These are phyloP conservation scores for Xiphophorus hellerii DNA, from an alignment of 2,113 vertebrate genomes.

Conservation along the genomic window DNA sequence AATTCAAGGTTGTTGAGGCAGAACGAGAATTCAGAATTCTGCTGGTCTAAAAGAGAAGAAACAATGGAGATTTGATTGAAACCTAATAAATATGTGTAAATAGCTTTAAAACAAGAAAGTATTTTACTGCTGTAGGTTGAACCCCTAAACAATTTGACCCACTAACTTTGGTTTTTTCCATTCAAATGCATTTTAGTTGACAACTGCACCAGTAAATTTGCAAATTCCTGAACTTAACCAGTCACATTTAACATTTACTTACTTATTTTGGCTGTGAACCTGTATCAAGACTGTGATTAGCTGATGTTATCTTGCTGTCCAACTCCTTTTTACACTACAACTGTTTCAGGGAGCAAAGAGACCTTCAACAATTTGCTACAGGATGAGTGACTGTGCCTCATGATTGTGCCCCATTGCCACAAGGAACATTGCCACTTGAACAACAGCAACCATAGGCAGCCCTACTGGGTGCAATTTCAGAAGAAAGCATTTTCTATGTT, in stretches of 20 bases:
- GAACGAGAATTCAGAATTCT: not conserved
- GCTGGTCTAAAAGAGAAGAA: not conserved
- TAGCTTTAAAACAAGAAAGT: too few species aligned
- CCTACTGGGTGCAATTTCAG: not conserved
- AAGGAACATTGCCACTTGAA: not conserved
- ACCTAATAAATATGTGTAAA: not conserved
- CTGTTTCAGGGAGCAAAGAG: not conserved
- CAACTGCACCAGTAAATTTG: too few species aligned
- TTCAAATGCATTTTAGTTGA: too few species aligned
- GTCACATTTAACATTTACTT: too few species aligned
- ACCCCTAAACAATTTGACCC: too few species aligned
- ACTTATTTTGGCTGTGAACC: too few species aligned
- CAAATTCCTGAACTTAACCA: too few species aligned
- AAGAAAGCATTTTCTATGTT: not conserved
- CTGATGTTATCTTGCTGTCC: too few species aligned
- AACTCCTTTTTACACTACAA: not conserved
- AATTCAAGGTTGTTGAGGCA: slow-evolving; percentile 1
- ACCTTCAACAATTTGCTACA: not conserved
- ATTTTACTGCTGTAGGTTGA: too few species aligned
- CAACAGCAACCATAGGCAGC: not conserved
- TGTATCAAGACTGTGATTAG: too few species aligned
- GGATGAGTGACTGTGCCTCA: not conserved
- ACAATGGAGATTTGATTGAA: not conserved
- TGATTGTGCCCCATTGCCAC: not conserved
- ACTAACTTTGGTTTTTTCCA: too few species aligned